Percentiles rank a stretch among this genome's conserved stretches.
Conservation (phyloP, 1,140 invertebrate species). For the Drosophila melanica region DNA sequence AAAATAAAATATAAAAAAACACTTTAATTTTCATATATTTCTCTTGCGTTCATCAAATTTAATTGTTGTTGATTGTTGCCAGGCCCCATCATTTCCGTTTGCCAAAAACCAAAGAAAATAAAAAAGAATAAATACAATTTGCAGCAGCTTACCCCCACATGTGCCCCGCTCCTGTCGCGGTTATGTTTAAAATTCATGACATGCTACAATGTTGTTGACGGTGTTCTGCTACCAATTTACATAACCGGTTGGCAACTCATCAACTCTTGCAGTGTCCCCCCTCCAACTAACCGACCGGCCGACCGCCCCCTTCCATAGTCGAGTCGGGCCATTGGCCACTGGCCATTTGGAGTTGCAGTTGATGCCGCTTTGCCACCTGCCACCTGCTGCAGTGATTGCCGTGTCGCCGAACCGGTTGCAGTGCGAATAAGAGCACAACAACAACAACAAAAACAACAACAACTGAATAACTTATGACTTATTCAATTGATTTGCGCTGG, state of each 20-base stretch:
- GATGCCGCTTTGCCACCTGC: conserved; percentile 57
- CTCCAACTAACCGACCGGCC: too few relatives aligned
- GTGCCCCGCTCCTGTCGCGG: neutral
- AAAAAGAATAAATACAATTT: conserved; percentile 24
- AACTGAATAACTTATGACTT: conserved; percentile 55
- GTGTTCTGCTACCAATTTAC: conserved; percentile 51
- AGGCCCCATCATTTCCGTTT: conserved; percentile 41
- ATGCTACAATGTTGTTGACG: conserved; percentile 48
- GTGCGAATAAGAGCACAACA: conserved; percentile 29
- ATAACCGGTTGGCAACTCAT: conserved; percentile 70
- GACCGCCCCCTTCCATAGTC: neutral
- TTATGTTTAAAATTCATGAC: conserved; percentile 62
- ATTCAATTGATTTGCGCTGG: conserved; percentile 60
- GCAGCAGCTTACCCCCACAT: conserved; percentile 4
- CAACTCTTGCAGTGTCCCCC: conserved; percentile 6
- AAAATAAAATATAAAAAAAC: conserved; percentile 18
- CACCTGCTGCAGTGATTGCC: conserved; percentile 47
- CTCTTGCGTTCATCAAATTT: conserved; percentile 64
- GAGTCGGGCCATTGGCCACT: conserved; percentile 32
- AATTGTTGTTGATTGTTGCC: conserved; percentile 61
- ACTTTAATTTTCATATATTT: conserved; percentile 32
- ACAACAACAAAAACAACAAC: conserved; percentile 19
- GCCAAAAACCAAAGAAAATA: conserved; percentile 18
- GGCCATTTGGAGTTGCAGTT: conserved; percentile 32
- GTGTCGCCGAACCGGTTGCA: conserved; percentile 51